Evolutionary conservation across 2,113 vertebrate species (phyloP).

Genomic region (Illadopsis cleaveri): DNA sequence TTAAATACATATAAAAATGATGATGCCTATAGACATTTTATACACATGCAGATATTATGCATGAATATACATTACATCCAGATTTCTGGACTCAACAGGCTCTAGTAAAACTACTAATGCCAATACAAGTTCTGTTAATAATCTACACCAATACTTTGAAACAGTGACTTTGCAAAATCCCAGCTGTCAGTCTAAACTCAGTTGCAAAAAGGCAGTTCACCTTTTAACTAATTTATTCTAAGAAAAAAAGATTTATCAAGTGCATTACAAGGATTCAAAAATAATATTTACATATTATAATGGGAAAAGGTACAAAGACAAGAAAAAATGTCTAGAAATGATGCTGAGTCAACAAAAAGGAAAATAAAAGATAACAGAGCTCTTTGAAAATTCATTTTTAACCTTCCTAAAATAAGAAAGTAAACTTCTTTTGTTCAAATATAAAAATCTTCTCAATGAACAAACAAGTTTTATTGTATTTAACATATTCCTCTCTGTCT

Average conservation of each 20-base stretch:
- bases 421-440: background rate
- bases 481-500: background rate
- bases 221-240: background rate
- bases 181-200: background rate
- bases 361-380: background rate
- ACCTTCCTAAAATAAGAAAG: background rate
- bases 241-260: background rate
- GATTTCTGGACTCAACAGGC: background rate
- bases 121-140: background rate
- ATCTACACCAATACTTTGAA: background rate
- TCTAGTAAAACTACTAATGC: background rate
- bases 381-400: conserved; percentile 19
- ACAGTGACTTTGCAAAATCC: background rate
- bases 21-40: background rate
- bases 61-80: background rate
- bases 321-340: background rate
- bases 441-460: background rate
- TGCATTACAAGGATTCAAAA: background rate
- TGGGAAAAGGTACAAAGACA: background rate
- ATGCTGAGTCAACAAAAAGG: conserved; percentile 5
- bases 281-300: conserved; percentile 33
- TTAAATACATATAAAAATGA: background rate
- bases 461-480: background rate
- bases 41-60: background rate
- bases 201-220: background rate